phyloP scores from a whole-genome alignment of 2,888 invertebrate genomes.

The Ischnura elegans region DNA sequence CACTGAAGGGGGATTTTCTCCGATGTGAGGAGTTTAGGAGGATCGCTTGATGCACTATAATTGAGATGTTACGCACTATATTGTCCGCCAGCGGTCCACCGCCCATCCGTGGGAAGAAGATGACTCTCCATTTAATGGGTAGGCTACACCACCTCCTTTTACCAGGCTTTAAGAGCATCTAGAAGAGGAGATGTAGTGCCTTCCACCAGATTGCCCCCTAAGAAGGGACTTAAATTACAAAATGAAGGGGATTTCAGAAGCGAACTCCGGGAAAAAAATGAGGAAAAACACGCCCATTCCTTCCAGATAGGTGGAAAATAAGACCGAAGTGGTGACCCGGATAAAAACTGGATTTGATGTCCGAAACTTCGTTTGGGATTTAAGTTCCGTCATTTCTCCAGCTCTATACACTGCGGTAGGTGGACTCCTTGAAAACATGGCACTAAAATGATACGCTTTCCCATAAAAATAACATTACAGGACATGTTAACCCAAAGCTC shows the following conservation, averaged over 20 bases:
- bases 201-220: not conserved
- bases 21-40: not conserved
- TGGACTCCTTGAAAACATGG: not conserved
- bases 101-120: not conserved
- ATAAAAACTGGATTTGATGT: not conserved
- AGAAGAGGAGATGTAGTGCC: not conserved
- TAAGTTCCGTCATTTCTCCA: not conserved
- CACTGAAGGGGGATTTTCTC: not conserved
- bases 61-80: constrained; percentile 30
- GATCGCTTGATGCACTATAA: not conserved
- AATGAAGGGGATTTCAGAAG: not conserved
- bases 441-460: not conserved
- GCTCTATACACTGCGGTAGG: not conserved
- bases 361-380: not conserved
- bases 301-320: not conserved
- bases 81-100: not conserved
- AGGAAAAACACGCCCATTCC: not conserved
- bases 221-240: not conserved
- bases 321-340: not conserved
- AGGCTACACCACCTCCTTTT: not conserved
- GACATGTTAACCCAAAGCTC: no score
- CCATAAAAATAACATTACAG: not conserved
- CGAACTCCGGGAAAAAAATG: not conserved
- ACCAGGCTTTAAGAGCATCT: constrained; percentile 13
- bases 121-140: not conserved